phyloP scores from a whole-genome alignment of 2,113 vertebrate genomes.

The Alligator sinensis region DNA sequence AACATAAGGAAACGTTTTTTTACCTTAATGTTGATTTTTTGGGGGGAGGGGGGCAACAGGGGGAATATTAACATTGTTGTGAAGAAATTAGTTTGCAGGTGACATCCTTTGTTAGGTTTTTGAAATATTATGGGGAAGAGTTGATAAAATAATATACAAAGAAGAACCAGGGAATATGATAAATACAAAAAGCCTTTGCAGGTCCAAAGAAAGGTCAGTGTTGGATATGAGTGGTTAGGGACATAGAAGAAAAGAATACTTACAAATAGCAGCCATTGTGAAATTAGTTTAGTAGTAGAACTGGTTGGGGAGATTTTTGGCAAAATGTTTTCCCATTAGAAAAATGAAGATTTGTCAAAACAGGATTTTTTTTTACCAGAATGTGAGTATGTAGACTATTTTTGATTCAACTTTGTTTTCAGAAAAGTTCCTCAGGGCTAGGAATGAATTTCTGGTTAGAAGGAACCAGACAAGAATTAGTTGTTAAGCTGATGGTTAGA shows the following conservation, averaged over 20 bases:
- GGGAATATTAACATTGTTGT: background rate
- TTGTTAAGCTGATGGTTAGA: background rate
- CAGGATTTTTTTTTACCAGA: background rate
- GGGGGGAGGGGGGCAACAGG: background rate
- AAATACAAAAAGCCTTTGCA: background rate
- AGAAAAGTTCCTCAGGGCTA: background rate
- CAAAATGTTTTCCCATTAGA: background rate
- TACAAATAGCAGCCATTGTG: background rate
- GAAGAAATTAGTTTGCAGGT: slow-evolving; percentile 33
- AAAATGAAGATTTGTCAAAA: background rate
- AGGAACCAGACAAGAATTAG: background rate
- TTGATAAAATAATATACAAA: background rate
- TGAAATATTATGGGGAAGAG: background rate
- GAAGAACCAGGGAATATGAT: background rate
- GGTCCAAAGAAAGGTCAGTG: background rate
- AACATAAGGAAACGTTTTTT: background rate
- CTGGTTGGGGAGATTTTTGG: fast-evolving
- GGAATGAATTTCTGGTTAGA: background rate
- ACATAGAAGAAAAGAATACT: background rate
- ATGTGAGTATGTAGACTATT: background rate
- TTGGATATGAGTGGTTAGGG: background rate
- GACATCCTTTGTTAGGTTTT: background rate
- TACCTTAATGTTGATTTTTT: slow-evolving; percentile 10
- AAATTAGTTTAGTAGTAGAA: background rate
- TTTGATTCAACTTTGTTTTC: background rate